Evolutionary conservation across 1,140 invertebrate genomes (phyloP), one percentile per base, ranked within the genome.

Genomic region (Bombus picipes): DNA sequence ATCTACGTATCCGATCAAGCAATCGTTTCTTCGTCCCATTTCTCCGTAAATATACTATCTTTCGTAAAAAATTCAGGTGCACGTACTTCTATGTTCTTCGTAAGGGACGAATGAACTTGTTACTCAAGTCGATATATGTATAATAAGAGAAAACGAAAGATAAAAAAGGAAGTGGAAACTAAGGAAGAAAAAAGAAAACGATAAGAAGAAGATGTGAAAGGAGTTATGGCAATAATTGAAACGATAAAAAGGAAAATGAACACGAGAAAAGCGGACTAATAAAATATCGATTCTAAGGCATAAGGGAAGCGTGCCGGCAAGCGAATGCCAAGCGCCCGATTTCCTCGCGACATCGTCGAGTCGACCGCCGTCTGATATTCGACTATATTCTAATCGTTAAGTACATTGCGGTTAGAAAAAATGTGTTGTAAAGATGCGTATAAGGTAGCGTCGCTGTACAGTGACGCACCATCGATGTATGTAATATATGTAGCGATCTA

Each of bases 291-390:
- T 66, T 53, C 57, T 47, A 66, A 43, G 25, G 82, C 47, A n/a
- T 57, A 41, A 43, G 72, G 83, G 77, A 79, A 80, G 77, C 76
- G 83, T 84, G 66, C 47, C 66, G 68, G 76, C 76, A 84, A 84
- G 18, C 47, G 47, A 53, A 53, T 53, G 47, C 47, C 47, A 53
- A 53, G 66, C 75, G 82, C 32, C 57, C 41, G 41, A 75, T 59
- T 34, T 37, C 43, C 32, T 47, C 22, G 12, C 43, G 28, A 53
- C 22, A 37, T 53, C 47, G 18, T 53, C 18, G 47, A 53, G 4
- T 13, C 5, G 47, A 47, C 47, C 47, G 15, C 47, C 22, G 34
- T 28, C 13, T 8, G 34, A 39, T 65, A 32, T 34, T 39, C 15
- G 25, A 71, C 0, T 12, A 41, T 34, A 2, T 12, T 71, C 10